Conservation (phyloP, 2,888 invertebrate species). For the Epinotia demarniana region DNA sequence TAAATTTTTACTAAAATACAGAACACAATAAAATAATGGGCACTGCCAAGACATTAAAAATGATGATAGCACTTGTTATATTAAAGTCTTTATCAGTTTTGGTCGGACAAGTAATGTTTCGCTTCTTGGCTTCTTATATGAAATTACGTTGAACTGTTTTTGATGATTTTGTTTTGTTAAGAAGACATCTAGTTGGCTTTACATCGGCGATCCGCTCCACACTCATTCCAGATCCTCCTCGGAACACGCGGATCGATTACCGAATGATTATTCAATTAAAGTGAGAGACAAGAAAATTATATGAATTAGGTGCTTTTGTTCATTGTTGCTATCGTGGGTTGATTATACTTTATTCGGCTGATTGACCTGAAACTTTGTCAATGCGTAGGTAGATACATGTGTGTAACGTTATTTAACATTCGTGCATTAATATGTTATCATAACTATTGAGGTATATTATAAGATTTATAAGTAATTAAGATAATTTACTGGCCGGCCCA, state of each 20-base stretch:
- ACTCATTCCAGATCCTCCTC: constrained; percentile 18
- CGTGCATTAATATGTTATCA: too few relatives aligned
- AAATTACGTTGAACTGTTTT: too few relatives aligned
- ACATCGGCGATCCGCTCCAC: constrained; percentile 5
- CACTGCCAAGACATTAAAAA: neutral
- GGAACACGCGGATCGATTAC: constrained; percentile 58
- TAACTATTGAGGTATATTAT: too few relatives aligned
- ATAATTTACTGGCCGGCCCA: too few relatives aligned
- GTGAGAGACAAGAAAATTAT: constrained; percentile 53
- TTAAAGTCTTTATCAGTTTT: neutral
- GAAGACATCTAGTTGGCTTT: constrained; percentile 17
- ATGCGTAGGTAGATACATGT: neutral
- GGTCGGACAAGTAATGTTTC: neutral
- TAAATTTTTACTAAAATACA: too few relatives aligned
- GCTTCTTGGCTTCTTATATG: neutral
- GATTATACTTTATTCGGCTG: neutral
- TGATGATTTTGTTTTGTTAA: too few relatives aligned
- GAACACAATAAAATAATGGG: too few relatives aligned
- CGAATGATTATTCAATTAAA: constrained; percentile 65
- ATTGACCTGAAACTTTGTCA: neutral
- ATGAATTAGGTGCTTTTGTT: constrained; percentile 42
- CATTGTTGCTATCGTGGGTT: constrained; percentile 32
- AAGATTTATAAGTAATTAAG: too few relatives aligned
- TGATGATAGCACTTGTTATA: too few relatives aligned
- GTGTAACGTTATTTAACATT: too few relatives aligned